phyloP scores from a whole-genome alignment of 2,888 invertebrate species.

The Eretmocerus hayati region DNA sequence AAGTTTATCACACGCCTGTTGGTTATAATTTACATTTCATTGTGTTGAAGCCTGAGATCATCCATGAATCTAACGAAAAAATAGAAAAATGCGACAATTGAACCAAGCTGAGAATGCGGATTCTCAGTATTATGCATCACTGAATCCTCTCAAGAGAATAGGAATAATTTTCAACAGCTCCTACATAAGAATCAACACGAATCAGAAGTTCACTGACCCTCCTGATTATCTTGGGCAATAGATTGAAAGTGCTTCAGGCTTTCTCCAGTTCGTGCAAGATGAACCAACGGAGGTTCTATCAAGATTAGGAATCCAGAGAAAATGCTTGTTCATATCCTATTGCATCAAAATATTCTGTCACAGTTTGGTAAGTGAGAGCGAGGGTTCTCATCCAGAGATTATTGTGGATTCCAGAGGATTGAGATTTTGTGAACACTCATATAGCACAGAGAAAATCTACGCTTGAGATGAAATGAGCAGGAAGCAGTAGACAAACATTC shows the following conservation, averaged over 20 bases:
- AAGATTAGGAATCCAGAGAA: constrained; percentile 71
- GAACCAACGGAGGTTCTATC: constrained; percentile 72
- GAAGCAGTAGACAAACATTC: no score
- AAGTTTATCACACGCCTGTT: constrained; percentile 61
- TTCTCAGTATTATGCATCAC: no score
- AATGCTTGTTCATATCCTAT: constrained; percentile 75
- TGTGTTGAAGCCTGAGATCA: not conserved
- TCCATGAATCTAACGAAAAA: not conserved
- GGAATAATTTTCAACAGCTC: not conserved
- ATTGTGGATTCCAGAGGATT: no score
- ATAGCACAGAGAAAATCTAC: no score
- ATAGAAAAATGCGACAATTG: no score
- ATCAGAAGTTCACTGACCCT: constrained; percentile 47
- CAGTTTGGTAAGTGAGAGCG: constrained; percentile 49
- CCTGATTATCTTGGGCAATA: constrained; percentile 61
- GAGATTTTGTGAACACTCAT: no score
- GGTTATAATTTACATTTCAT: constrained; percentile 1
- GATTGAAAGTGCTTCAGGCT: constrained; percentile 78
- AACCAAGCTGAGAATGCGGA: no score
- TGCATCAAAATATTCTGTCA: constrained; percentile 69
- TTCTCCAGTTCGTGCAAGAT: constrained; percentile 81
- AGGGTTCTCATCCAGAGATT: no score
- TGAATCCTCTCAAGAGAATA: not conserved
- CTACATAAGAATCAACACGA: not conserved
- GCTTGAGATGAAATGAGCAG: no score